Percentiles rank a stretch among this genome's conserved stretches.
These are phyloP conservation scores for Theocolax elegans DNA, from an alignment of 1,140 invertebrate genomes.

Conservation along the genomic window DNA sequence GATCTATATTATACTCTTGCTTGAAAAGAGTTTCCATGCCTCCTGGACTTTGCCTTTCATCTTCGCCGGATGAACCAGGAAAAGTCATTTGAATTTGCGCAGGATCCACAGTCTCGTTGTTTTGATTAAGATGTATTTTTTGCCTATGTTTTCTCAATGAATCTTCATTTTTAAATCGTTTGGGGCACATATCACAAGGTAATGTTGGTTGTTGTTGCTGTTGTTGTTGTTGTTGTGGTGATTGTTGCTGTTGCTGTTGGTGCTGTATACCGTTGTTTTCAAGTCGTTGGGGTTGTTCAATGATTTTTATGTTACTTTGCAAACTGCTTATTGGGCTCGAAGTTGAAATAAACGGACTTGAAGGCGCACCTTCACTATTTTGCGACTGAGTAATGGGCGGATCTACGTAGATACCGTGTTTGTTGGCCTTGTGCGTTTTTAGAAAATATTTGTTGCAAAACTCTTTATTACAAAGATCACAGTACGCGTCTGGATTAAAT, in stretches of 20 bases:
- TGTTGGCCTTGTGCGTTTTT: constrained; percentile 96
- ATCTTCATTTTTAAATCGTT: constrained; percentile 69
- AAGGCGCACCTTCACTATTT: not conserved
- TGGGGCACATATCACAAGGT: constrained; percentile 68
- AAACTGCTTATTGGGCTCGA: not conserved
- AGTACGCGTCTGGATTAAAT: constrained; percentile 96
- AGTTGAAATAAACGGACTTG: constrained; percentile 12
- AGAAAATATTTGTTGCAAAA: constrained; percentile 99
- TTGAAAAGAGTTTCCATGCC: constrained; percentile 61
- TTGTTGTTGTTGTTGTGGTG: no score
- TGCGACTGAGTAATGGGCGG: constrained; percentile 58
- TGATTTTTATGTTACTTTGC: not conserved
- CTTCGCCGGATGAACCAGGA: constrained; percentile 20
- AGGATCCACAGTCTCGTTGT: constrained; percentile 31
- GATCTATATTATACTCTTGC: constrained; percentile 66
- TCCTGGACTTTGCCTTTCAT: constrained; percentile 53
- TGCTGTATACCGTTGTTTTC: constrained; percentile 40
- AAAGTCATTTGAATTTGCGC: not conserved
- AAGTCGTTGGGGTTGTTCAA: constrained; percentile 5
- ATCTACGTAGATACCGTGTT: constrained; percentile 88
- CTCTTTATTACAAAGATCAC: constrained; percentile 97
- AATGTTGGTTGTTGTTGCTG: constrained; percentile 49
- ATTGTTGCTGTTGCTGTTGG: constrained; percentile 41
- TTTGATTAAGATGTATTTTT: constrained; percentile 60
- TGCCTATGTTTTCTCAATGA: constrained; percentile 67